Evolutionary conservation across 2,797 vertebrate genomes (phyloP).

Genomic region (Cichlasoma orientale): DNA sequence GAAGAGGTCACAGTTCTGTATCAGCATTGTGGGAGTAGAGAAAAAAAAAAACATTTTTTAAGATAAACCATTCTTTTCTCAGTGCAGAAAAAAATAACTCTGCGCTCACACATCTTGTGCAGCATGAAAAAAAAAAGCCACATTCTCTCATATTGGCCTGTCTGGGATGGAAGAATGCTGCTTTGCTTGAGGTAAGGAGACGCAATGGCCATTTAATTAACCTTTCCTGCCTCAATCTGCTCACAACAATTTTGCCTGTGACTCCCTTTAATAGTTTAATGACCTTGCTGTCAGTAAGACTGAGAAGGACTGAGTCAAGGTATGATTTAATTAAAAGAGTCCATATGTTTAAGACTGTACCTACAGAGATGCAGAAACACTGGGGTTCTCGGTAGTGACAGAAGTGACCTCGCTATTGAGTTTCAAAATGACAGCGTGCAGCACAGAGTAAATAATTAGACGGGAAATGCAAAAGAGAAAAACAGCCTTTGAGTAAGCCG

Average conservation of each 20-base stretch:
- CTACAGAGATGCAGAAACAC: slow-evolving; percentile 61
- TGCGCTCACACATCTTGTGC: slow-evolving; percentile 40
- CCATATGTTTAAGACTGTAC: slow-evolving; percentile 78
- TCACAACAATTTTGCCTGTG: slow-evolving; percentile 80
- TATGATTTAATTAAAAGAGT: slow-evolving; percentile 85
- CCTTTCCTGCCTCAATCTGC: slow-evolving; percentile 81
- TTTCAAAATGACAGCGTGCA: slow-evolving; percentile 67
- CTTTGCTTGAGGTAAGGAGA: slow-evolving; percentile 80
- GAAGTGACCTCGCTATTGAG: slow-evolving; percentile 72
- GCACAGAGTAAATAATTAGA: slow-evolving; percentile 72
- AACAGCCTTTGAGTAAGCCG: slow-evolving; percentile 42
- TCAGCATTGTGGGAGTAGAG: slow-evolving; percentile 52
- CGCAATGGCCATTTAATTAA: slow-evolving; percentile 85
- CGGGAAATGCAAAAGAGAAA: slow-evolving; percentile 43
- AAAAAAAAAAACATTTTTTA: background rate
- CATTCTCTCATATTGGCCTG: slow-evolving; percentile 70
- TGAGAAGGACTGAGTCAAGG: slow-evolving; percentile 80
- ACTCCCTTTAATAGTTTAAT: slow-evolving; percentile 84
- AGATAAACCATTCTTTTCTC: slow-evolving; percentile 56
- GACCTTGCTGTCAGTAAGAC: slow-evolving; percentile 85
- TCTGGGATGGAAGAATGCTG: slow-evolving; percentile 76
- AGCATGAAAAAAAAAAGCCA: slow-evolving; percentile 47
- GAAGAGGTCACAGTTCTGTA: slow-evolving; percentile 67
- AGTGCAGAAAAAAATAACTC: slow-evolving; percentile 17
- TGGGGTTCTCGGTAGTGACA: slow-evolving; percentile 57